phyloP scores from a whole-genome alignment of 1,140 invertebrate species.

The Ylistrum balloti region DNA sequence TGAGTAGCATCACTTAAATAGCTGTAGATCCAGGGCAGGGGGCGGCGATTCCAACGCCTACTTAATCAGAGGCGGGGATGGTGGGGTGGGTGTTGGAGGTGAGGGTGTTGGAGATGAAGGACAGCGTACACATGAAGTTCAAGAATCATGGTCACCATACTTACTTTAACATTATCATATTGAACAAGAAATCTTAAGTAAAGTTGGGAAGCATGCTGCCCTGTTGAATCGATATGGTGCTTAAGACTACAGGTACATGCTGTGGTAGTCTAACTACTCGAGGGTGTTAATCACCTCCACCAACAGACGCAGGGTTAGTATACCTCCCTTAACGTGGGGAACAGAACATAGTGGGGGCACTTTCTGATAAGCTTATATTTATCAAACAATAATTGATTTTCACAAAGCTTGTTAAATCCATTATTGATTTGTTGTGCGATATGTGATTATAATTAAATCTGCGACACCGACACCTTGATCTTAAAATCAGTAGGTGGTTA shows the following conservation, averaged over 20 bases:
- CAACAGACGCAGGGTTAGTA: neutral
- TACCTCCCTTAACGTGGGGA: neutral
- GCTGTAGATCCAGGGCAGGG: too few species aligned
- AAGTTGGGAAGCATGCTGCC: too few species aligned
- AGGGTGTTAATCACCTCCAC: neutral
- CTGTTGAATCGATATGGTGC: neutral
- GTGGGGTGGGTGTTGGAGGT: too few species aligned
- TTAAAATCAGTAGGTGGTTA: too few species aligned
- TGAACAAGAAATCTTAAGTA: too few species aligned
- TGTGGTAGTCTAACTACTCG: neutral
- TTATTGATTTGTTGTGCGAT: neutral
- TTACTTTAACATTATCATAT: too few species aligned
- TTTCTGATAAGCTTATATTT: neutral
- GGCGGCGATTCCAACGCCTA: too few species aligned
- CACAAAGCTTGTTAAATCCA: neutral
- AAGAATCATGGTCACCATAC: too few species aligned
- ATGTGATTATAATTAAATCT: slow-evolving; percentile 30
- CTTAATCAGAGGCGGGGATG: too few species aligned
- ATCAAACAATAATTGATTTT: slow-evolving; percentile 18
- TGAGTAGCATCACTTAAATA: too few species aligned
- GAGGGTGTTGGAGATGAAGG: too few species aligned
- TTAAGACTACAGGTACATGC: neutral
- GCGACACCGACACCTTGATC: neutral
- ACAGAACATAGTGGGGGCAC: neutral
- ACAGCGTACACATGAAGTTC: too few species aligned